Base-by-base conservation (phyloP, 2,797 vertebrate genomes). In the Pteronotus mesoamericanus region DNA sequence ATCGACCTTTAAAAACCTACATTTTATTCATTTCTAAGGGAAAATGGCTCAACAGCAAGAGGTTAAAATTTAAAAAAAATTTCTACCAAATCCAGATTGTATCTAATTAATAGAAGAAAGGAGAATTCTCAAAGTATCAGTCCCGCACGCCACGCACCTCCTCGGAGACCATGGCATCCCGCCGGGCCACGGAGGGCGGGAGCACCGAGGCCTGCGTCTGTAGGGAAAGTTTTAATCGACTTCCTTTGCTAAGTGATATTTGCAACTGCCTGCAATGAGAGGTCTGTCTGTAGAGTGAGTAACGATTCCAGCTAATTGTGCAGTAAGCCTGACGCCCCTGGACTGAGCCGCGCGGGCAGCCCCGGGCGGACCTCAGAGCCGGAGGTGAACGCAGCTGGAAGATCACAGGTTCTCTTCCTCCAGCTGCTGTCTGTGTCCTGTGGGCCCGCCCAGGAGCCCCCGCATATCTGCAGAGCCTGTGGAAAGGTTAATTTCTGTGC, bases 191-290 rank as follows among this genome's bases (percentile, higher is more conserved):
- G 14, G 37, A 44, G 78, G 78, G 39, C 32, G 24, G 44, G 57
- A 24, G 5, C 72, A 2, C 16, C 26, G 9, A 87, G 53, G 83
- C 55, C 51, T 10, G 84, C 32, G 48, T 90, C 85, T 57, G 37
- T 72, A 29, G 79, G 92, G 92, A 44, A 57, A 48, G 55, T 66
- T 86, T 96, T 88, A 92, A 95, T 75, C 61, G 78, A 94, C 96
- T 93, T 96, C 86, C 83, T 97, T 68, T 48, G 37, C 79, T 91
- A 89, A 93, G 87, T 83, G 79, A 94, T 68, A 86, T 86, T 97
- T 89, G 88, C 69, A 96, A 72, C 93, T 64, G 46, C 83, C 48
- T 72, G 83, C 89, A 97, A 94, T 89, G 79, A 66, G 89, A 83
- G 39, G 64, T 94, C 93, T 96, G 89, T 93, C 68, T 96, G 91